phyloP scores from a whole-genome alignment of 2,797 vertebrate genomes.

The Halcyon smyrnensis region DNA sequence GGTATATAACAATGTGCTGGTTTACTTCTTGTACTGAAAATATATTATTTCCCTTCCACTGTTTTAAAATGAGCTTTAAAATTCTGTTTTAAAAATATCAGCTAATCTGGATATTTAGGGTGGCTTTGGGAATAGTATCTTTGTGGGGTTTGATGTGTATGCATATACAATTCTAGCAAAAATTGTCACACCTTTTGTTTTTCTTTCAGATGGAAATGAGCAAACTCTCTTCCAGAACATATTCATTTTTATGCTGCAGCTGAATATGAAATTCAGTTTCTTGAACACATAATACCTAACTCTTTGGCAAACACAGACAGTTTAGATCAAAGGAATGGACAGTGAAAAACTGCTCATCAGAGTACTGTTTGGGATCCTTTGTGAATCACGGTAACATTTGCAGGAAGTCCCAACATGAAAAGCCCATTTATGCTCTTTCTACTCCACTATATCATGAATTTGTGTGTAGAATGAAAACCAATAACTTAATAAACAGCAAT shows the following conservation, averaged over 20 bases:
- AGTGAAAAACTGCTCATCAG: neutral
- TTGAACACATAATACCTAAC: neutral
- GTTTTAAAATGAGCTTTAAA: neutral
- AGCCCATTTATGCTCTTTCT: neutral
- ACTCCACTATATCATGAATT: neutral
- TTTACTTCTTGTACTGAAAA: neutral
- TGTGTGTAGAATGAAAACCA: neutral
- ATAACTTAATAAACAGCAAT: neutral
- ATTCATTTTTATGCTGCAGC: neutral
- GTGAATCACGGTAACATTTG: neutral
- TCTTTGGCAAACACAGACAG: neutral
- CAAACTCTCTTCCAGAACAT: neutral
- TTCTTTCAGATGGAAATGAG: neutral
- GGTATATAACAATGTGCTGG: neutral
- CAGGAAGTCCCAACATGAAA: neutral
- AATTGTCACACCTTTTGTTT: neutral
- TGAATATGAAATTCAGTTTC: neutral
- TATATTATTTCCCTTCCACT: neutral
- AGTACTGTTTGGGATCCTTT: neutral
- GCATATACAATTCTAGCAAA: neutral
- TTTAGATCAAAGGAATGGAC: neutral
- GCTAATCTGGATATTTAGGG: neutral
- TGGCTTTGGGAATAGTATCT: neutral
- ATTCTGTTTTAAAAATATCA: neutral
- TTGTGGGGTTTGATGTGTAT: neutral